Evolutionary conservation across 1,140 invertebrate species (phyloP), one percentile per base, ranked within the genome.

Genomic region (Apis laboriosa): DNA sequence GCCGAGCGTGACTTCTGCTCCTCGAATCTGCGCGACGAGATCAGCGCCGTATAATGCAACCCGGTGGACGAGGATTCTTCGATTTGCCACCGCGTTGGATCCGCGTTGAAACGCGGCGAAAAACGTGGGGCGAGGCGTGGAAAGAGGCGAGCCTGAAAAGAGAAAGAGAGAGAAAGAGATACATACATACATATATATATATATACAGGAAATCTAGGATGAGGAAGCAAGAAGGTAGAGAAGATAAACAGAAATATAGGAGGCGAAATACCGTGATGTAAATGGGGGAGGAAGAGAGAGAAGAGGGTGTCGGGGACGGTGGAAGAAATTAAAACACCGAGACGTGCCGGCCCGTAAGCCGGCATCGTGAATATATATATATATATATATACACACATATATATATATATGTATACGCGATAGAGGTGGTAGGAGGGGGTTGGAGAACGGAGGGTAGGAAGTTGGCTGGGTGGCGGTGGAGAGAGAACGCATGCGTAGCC

Each of bases 401-500:
- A 66, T 49, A 28, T 21, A 9, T 28, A 21, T 28, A 9, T 43
- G 19, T 51, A 58, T 28, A 71, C 11, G 61, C 66, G 77, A 72
- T 80, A 60, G 28, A 13, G 15, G 8, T 28, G 19, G 71, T 15
- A 19, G 51, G 43, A 7, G 11, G 5, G n/a, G 0, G 12, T 5
- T 11, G 19, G 19, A 13, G 12, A 21, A 28, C 43, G 63, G 34
- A 68, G 74, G 71, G 58, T 72, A 61, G 77, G 80, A 79, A 80
- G 83, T 83, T 88, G 84, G 85, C 80, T 84, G 84, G 86, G 77
- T 86, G 80, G 84, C 68, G 88, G 88, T 34, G 34, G 34, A 1
- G 34, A 34, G 73, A 51, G 70, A n/a, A 76, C 91, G 92, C 93
- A 93, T 80, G 93, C 93, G 93, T 85, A 53, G 63, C 58, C 61